These are phyloP conservation scores for Leptoteleia sp. DNA, from an alignment of 1,140 invertebrate genomes.

Conservation along the genomic window DNA sequence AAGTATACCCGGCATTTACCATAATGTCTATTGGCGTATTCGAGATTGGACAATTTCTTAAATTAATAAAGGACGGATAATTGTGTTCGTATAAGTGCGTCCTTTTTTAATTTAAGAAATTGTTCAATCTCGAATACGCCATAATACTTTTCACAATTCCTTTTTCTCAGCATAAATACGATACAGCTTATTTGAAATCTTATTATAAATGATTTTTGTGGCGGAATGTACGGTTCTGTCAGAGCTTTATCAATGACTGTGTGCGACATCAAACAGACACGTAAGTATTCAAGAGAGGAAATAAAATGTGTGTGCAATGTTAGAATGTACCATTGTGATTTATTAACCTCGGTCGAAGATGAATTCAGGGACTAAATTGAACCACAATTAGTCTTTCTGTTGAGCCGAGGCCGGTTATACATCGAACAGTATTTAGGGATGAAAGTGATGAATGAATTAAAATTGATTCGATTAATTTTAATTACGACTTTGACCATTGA, in stretches of 20 bases:
- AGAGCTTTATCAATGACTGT: conserved; percentile 17
- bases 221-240: conserved; percentile 28
- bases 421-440: conserved; percentile 65
- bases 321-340: too few species aligned
- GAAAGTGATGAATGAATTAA: conserved; percentile 69
- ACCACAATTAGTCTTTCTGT: conserved; percentile 58
- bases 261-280: conserved; percentile 15
- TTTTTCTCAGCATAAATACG: too few species aligned
- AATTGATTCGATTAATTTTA: conserved; percentile 72
- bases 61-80: too few species aligned
- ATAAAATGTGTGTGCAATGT: too few species aligned
- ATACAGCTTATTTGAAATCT: neutral
- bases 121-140: too few species aligned
- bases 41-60: too few species aligned
- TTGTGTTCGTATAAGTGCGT: too few species aligned
- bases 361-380: conserved; percentile 62
- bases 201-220: conserved; percentile 9
- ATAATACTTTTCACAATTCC: too few species aligned
- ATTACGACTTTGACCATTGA: conserved; percentile 65
- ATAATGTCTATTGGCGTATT: too few species aligned
- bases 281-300: conserved; percentile 20
- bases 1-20: too few species aligned
- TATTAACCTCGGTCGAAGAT: conserved; percentile 55
- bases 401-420: conserved; percentile 10
- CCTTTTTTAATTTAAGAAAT: too few species aligned